phyloP scores from a whole-genome alignment of 2,797 vertebrate genomes.

The Poeciliopsis turneri region DNA sequence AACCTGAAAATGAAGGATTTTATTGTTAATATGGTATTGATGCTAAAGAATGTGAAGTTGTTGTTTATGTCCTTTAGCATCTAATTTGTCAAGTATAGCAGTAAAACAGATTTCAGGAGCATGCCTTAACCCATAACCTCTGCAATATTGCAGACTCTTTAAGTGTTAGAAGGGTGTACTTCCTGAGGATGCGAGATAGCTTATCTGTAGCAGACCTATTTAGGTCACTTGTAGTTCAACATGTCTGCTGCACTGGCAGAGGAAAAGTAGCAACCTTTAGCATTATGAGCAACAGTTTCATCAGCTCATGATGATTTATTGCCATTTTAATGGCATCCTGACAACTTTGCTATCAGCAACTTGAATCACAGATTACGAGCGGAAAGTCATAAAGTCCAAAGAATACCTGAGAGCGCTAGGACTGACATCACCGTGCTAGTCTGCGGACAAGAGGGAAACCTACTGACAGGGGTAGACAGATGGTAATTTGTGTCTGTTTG shows the following conservation, averaged over 20 bases:
- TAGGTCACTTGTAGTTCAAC: constrained; percentile 57
- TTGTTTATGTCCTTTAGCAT: neutral
- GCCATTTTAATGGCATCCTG: constrained; percentile 45
- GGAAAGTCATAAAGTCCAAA: constrained; percentile 58
- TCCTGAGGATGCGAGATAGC: constrained; percentile 66
- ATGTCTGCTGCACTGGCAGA: constrained; percentile 43
- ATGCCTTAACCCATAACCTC: constrained; percentile 22
- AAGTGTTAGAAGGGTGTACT: constrained; percentile 51
- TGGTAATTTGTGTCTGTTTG: constrained; percentile 26
- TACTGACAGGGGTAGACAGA: neutral
- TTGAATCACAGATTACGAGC: constrained; percentile 29
- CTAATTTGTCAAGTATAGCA: neutral
- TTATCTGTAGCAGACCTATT: constrained; percentile 64
- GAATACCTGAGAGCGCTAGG: constrained; percentile 30
- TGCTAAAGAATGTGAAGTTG: neutral
- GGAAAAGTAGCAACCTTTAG: constrained; percentile 59
- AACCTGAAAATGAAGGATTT: neutral
- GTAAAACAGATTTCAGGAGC: neutral
- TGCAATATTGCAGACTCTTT: constrained; percentile 41
- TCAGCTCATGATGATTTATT: constrained; percentile 47
- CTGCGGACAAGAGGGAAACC: constrained; percentile 8
- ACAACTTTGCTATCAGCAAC: constrained; percentile 50
- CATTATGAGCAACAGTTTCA: constrained; percentile 40
- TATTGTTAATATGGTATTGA: neutral
- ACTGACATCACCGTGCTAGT: constrained; percentile 15